A percentile compares a stretch with the other conserved stretches of the same genome.
Evolutionary conservation across 2,888 invertebrate genomes (phyloP).

Genomic region (Trissoscelio sp.): DNA sequence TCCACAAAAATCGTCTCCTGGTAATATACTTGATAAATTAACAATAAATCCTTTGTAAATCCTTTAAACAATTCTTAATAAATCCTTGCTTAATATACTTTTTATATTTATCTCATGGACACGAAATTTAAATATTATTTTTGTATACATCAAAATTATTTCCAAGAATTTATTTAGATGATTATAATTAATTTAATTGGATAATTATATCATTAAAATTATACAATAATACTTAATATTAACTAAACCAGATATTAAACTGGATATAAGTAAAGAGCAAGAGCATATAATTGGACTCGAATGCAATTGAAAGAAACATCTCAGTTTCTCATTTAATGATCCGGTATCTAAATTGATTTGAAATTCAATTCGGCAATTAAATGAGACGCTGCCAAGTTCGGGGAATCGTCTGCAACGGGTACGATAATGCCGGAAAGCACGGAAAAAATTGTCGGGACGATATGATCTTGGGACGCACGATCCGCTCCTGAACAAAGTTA

Average conservation of each 20-base stretch:
- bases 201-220: too few species aligned
- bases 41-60: too few species aligned
- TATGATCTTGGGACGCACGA: conserved; percentile 46
- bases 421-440: conserved; percentile 50
- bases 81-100: too few species aligned
- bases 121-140: too few species aligned
- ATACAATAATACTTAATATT: conserved; percentile 38
- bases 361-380: conserved; percentile 64
- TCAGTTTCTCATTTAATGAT: conserved; percentile 37
- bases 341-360: conserved; percentile 45
- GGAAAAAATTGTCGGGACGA: conserved; percentile 52
- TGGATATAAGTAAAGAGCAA: conserved; percentile 15
- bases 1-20: too few species aligned
- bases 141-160: too few species aligned
- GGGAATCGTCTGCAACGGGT: conserved; percentile 22
- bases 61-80: too few species aligned
- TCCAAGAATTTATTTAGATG: too few species aligned
- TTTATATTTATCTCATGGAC: too few species aligned
- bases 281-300: conserved; percentile 50
- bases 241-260: conserved; percentile 27
- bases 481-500: conserved; percentile 60
- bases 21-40: too few species aligned
- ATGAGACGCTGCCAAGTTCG: conserved; percentile 27
- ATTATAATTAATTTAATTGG: conserved; percentile 42
- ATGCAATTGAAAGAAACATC: conserved; percentile 28